Conservation (phyloP, 2,797 vertebrate genomes). For the Tokudaia tokunoshimensis region DNA sequence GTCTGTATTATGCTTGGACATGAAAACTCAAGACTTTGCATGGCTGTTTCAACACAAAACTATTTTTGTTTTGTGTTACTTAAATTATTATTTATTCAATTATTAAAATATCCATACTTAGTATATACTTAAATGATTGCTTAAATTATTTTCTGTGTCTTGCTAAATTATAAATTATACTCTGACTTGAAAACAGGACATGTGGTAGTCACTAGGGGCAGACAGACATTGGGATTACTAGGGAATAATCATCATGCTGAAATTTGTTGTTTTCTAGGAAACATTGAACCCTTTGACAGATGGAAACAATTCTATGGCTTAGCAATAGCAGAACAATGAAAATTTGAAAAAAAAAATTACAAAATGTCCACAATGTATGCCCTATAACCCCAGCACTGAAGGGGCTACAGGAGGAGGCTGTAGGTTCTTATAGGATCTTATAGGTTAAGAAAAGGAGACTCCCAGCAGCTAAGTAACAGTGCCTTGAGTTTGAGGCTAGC, state of each 20-base stretch:
- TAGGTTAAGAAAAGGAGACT: background rate
- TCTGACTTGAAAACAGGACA: background rate
- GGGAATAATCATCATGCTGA: background rate
- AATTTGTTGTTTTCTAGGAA: conserved; percentile 39
- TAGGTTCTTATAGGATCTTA: background rate
- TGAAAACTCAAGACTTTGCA: background rate
- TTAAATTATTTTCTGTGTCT: conserved; percentile 14
- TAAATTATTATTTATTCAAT: background rate
- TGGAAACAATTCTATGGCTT: background rate
- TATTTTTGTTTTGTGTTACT: background rate
- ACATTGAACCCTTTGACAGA: conserved; percentile 34
- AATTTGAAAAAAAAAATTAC: conserved; percentile 6
- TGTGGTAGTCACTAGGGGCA: background rate
- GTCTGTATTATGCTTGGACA: background rate
- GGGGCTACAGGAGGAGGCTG: background rate
- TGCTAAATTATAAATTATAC: conserved; percentile 30
- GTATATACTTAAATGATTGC: background rate
- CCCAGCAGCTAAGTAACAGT: background rate
- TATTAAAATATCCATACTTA: conserved; percentile 16
- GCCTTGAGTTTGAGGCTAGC: background rate
- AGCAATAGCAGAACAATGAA: conserved; percentile 6
- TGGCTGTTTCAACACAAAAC: background rate
- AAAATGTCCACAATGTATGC: background rate
- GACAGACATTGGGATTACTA: background rate
- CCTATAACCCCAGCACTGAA: background rate